These are phyloP conservation scores for Macquaria ambigua DNA, from an alignment of 2,113 vertebrate species.

Conservation along the genomic window DNA sequence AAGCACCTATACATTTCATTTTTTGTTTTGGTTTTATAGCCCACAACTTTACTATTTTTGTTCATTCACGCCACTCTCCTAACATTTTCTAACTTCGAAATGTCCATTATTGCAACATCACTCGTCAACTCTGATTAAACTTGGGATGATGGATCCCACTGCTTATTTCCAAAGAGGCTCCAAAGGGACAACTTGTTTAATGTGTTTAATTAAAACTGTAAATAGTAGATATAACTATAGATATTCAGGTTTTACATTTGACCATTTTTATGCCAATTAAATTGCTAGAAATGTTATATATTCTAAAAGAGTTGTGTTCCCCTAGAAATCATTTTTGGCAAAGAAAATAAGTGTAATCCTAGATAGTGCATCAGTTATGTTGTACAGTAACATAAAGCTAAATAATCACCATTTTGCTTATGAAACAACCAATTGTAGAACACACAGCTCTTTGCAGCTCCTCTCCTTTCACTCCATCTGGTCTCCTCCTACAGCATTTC, in stretches of 20 bases:
- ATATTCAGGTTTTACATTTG: background rate
- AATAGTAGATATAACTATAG: background rate
- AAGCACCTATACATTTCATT: no score
- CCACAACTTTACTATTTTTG: no score
- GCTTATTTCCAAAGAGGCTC: background rate
- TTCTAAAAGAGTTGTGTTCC: background rate
- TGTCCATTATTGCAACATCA: conserved; percentile 24
- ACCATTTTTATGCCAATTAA: background rate
- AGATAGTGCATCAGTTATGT: background rate
- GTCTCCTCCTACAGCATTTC: conserved; percentile 10
- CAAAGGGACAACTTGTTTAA: background rate
- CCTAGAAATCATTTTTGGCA: background rate
- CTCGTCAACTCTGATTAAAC: background rate
- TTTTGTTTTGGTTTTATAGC: no score
- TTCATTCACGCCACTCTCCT: no score
- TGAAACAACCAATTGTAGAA: conserved; percentile 7
- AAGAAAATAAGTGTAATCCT: background rate
- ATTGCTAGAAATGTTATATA: no score
- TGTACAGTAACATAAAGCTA: background rate
- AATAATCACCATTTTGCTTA: conserved; percentile 9
- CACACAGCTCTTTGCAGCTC: background rate
- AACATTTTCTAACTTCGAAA: conserved; percentile 6
- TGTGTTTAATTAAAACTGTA: background rate
- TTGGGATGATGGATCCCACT: background rate
- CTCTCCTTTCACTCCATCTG: conserved; percentile 9